These are phyloP conservation scores for Syrmaticus mikado DNA, from an alignment of 2,113 vertebrate species.

Conservation along the genomic window DNA sequence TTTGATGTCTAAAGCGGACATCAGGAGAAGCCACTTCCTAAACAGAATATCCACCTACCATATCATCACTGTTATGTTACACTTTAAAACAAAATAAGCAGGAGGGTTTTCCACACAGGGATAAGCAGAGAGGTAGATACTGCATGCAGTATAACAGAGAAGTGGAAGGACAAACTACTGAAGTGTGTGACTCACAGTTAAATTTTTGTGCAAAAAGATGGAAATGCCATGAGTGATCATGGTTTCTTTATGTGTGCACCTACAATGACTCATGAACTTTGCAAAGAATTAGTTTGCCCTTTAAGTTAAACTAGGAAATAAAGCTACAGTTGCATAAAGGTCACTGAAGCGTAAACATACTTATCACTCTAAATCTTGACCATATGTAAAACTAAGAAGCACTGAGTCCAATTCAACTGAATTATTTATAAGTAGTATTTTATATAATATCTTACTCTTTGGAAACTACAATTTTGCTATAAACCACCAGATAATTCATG, in stretches of 20 bases:
- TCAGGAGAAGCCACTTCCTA: not conserved
- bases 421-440: not conserved
- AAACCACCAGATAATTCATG: not conserved
- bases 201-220: constrained; percentile 11
- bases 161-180: not conserved
- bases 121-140: not conserved
- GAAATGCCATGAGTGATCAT: constrained; percentile 13
- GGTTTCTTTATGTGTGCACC: not conserved
- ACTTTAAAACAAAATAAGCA: not conserved
- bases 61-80: not conserved
- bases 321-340: constrained; percentile 20
- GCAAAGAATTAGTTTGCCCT: constrained; percentile 28
- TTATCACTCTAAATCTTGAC: not conserved
- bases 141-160: not conserved
- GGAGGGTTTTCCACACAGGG: not conserved
- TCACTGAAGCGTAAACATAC: not conserved
- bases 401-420: not conserved
- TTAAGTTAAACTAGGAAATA: constrained; percentile 19
- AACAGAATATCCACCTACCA: not conserved
- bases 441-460: not conserved
- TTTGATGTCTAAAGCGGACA: not conserved
- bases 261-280: constrained; percentile 44
- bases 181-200: not conserved
- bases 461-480: not conserved
- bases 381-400: not conserved